A percentile compares a stretch with the other conserved stretches of the same genome.
These are phyloP conservation scores for Parotocinclus haroldoi DNA, from an alignment of 2,797 vertebrate species.

Conservation along the genomic window DNA sequence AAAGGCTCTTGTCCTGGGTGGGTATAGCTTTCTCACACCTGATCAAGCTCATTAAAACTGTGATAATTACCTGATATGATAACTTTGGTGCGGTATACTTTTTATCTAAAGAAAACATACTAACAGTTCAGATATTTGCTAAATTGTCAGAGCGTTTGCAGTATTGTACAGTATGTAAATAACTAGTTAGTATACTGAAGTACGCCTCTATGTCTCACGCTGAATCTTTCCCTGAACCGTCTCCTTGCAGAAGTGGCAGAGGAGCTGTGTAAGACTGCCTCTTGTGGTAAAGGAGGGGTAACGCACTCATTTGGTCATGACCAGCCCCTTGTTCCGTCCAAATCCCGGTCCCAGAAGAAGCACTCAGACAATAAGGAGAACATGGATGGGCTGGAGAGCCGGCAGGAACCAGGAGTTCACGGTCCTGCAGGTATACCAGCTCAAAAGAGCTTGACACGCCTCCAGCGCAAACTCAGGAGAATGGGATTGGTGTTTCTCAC, in stretches of 20 bases:
- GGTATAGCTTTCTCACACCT: too few relatives aligned
- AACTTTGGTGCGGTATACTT: too few relatives aligned
- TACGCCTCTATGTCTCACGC: too few relatives aligned
- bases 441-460: constrained; percentile 36
- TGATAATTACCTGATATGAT: too few relatives aligned
- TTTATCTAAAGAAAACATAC: too few relatives aligned
- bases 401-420: constrained; percentile 73
- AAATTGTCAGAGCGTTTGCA: too few relatives aligned
- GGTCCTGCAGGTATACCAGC: constrained; percentile 84
- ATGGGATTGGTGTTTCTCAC: constrained; percentile 62
- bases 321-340: constrained; percentile 89
- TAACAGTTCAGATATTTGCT: too few relatives aligned
- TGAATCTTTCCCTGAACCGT: too few relatives aligned
- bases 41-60: too few relatives aligned
- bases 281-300: constrained; percentile 76
- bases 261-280: constrained; percentile 89
- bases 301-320: constrained; percentile 82
- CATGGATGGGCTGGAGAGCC: constrained; percentile 82
- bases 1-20: too few relatives aligned
- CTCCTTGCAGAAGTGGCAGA: constrained; percentile 87
- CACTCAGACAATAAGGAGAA: constrained; percentile 97
- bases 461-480: constrained; percentile 63
- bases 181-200: too few relatives aligned
- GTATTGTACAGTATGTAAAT: too few relatives aligned
- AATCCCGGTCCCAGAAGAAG: constrained; percentile 88